These are phyloP conservation scores for Scopus umbretta DNA, from an alignment of 2,113 vertebrate genomes.

Conservation along the genomic window DNA sequence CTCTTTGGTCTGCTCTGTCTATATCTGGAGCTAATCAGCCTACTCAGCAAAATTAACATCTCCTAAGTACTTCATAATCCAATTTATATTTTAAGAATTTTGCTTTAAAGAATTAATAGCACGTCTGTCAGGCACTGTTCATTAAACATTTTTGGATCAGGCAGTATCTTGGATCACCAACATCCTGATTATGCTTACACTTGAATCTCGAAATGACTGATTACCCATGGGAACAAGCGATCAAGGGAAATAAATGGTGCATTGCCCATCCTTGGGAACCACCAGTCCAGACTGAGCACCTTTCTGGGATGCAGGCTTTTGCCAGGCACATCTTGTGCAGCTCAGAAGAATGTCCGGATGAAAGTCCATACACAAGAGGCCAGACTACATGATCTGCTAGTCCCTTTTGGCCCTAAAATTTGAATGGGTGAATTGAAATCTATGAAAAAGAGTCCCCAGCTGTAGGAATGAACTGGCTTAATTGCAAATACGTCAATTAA, in stretches of 20 bases:
- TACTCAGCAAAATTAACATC: not conserved
- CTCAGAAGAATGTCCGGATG: not conserved
- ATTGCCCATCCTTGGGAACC: not conserved
- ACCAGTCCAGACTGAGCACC: not conserved
- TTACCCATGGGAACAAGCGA: not conserved
- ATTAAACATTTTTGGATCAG: not conserved
- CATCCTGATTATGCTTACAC: not conserved
- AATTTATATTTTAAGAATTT: not conserved
- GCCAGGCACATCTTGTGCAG: not conserved
- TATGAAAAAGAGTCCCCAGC: not conserved
- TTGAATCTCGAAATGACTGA: not conserved
- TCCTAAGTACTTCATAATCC: not conserved
- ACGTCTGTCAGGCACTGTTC: not conserved
- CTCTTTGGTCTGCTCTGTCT: not conserved
- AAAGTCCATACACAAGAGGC: not conserved
- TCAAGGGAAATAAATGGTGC: not conserved
- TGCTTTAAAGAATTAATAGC: not conserved
- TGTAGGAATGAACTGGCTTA: not conserved
- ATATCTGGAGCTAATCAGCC: not conserved
- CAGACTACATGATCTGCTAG: not conserved
- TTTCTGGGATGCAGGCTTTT: not conserved
- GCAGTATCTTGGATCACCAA: not conserved
- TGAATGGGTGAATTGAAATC: not conserved
- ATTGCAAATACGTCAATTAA: slow-evolving; percentile 1
- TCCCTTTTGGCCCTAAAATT: slow-evolving; percentile 3